These are phyloP conservation scores for Meriones psammophilus DNA, from an alignment of 2,797 vertebrate species.

Conservation along the genomic window DNA sequence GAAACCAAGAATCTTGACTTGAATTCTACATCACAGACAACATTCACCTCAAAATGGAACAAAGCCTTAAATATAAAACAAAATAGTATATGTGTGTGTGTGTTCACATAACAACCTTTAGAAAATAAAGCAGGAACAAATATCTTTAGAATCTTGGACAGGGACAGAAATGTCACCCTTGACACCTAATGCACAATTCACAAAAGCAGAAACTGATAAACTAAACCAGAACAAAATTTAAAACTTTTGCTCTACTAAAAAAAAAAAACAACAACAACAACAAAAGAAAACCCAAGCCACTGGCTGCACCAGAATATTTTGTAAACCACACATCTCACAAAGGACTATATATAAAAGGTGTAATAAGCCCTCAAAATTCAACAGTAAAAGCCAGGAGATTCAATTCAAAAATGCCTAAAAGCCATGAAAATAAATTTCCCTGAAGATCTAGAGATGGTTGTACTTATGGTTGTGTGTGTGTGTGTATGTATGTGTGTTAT, in stretches of 20 bases:
- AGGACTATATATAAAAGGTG: background rate
- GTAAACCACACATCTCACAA: background rate
- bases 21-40: conserved; percentile 22
- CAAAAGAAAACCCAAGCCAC: background rate
- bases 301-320: background rate
- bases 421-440: background rate
- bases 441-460: background rate
- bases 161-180: conserved; percentile 23
- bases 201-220: conserved; percentile 15
- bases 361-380: background rate
- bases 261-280: background rate
- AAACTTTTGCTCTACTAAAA: conserved; percentile 35
- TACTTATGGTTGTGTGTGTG: background rate
- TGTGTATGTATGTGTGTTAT: too few species aligned
- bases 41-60: conserved; percentile 29
- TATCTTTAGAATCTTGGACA: background rate
- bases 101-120: background rate
- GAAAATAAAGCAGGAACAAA: background rate
- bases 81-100: background rate
- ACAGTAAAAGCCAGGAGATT: background rate
- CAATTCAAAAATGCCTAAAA: conserved; percentile 22
- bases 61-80: conserved; percentile 34
- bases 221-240: background rate
- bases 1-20: background rate
- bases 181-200: conserved; percentile 32